A percentile compares a stretch with the other conserved stretches of the same genome.
phyloP scores from a whole-genome alignment of 2,797 vertebrate species.

The Varecia variegata region DNA sequence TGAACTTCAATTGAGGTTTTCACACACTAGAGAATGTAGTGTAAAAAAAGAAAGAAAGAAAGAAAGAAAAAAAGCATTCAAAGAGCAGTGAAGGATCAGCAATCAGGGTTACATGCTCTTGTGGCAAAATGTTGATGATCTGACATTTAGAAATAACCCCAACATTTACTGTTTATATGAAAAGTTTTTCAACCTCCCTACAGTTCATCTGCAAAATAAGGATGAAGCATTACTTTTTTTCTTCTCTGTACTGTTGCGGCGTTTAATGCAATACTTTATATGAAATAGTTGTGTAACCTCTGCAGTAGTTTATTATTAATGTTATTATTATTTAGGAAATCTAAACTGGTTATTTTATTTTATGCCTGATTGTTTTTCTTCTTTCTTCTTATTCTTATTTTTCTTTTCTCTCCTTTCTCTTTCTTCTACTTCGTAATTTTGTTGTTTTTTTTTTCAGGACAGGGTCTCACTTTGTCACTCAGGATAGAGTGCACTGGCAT shows the following conservation, averaged over 20 bases:
- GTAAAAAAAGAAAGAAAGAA: not conserved
- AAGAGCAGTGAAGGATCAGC: not conserved
- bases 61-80: not conserved
- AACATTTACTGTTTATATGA: not conserved
- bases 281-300: not conserved
- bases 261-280: not conserved
- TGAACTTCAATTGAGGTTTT: not conserved
- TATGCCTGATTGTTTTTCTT: not conserved
- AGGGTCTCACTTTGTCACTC: not conserved
- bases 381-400: not conserved
- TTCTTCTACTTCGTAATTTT: not conserved
- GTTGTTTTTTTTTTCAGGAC: not conserved
- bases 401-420: not conserved
- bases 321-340: not conserved
- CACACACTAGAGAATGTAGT: not conserved
- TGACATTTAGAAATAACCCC: not conserved
- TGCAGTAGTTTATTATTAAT: not conserved
- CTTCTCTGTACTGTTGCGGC: not conserved
- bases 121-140: not conserved
- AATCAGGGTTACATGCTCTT: not conserved
- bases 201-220: slow-evolving; percentile 2
- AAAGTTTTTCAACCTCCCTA: not conserved
- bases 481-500: not conserved
- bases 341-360: not conserved
- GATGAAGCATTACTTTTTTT: not conserved